Evolutionary conservation across 1,140 invertebrate genomes (phyloP).

Genomic region (Bilobella aurantiaca): DNA sequence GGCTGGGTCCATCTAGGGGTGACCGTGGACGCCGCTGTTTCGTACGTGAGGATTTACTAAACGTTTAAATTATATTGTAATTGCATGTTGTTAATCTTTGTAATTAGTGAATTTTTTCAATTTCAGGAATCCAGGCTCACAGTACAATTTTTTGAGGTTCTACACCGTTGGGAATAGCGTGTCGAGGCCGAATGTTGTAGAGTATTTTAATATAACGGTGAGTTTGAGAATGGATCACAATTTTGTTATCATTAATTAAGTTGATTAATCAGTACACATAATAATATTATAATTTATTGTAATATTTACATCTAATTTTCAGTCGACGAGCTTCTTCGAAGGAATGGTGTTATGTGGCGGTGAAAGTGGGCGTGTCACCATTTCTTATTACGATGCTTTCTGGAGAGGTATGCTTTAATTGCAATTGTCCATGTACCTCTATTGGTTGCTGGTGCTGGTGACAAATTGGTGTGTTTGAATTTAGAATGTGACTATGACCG

Average conservation of each 20-base stretch:
- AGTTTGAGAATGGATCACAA: background rate
- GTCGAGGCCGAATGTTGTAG: slow-evolving; percentile 13
- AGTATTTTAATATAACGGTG: slow-evolving; percentile 22
- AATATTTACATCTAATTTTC: slow-evolving; percentile 2
- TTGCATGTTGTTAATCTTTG: background rate
- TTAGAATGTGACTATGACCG: slow-evolving; percentile 31
- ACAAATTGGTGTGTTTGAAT: too few species aligned
- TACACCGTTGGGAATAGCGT: slow-evolving; percentile 21
- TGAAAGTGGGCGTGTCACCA: slow-evolving; percentile 21
- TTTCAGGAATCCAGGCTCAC: slow-evolving; percentile 12
- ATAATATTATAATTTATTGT: too few species aligned
- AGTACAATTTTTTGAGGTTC: slow-evolving; percentile 21
- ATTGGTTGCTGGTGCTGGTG: too few species aligned
- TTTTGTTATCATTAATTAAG: too few species aligned
- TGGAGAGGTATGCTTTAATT: too few species aligned
- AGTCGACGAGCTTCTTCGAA: slow-evolving; percentile 19
- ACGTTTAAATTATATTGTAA: background rate
- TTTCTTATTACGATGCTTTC: slow-evolving; percentile 27
- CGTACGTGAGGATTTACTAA: slow-evolving; percentile 10
- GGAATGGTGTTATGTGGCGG: slow-evolving; percentile 19
- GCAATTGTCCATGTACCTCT: too few species aligned
- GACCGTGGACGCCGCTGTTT: slow-evolving; percentile 13
- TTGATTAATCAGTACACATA: too few species aligned
- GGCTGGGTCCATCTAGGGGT: slow-evolving; percentile 27
- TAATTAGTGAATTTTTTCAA: slow-evolving; percentile 4